phyloP scores from a whole-genome alignment of 2,113 vertebrate species.

The Oophaga pumilio region DNA sequence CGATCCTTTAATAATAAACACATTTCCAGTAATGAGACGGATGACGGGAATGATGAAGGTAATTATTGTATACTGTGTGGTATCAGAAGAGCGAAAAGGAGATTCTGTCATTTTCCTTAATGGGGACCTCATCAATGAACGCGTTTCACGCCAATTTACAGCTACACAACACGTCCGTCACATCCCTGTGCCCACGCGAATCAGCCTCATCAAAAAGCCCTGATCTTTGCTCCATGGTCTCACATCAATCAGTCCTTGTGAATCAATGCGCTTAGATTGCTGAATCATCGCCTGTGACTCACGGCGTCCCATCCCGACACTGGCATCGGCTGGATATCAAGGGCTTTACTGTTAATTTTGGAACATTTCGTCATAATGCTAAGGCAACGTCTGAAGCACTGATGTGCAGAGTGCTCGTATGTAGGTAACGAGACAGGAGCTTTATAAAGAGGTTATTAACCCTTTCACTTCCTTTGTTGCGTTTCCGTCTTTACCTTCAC shows the following conservation, averaged over 20 bases:
- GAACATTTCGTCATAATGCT: background rate
- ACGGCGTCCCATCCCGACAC: background rate
- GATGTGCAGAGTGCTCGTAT: too few relatives aligned
- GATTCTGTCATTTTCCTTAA: background rate
- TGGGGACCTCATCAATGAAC: background rate
- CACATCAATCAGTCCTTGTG: background rate
- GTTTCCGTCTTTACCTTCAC: too few relatives aligned
- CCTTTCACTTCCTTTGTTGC: too few relatives aligned
- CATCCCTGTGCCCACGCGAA: background rate
- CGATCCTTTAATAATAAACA: background rate
- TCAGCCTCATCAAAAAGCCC: background rate
- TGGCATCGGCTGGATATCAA: background rate
- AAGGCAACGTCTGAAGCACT: too few relatives aligned
- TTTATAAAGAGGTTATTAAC: too few relatives aligned
- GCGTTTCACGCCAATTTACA: background rate
- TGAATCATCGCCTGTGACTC: background rate
- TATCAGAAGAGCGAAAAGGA: background rate
- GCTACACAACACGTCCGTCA: background rate
- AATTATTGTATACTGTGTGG: background rate
- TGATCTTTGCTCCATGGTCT: background rate
- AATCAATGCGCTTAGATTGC: background rate
- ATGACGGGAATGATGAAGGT: too few relatives aligned
- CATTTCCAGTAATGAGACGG: background rate
- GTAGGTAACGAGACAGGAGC: too few relatives aligned
- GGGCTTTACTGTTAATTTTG: background rate